Evolutionary conservation across 2,888 invertebrate species (phyloP).

Genomic region (Diarsia brunnea): DNA sequence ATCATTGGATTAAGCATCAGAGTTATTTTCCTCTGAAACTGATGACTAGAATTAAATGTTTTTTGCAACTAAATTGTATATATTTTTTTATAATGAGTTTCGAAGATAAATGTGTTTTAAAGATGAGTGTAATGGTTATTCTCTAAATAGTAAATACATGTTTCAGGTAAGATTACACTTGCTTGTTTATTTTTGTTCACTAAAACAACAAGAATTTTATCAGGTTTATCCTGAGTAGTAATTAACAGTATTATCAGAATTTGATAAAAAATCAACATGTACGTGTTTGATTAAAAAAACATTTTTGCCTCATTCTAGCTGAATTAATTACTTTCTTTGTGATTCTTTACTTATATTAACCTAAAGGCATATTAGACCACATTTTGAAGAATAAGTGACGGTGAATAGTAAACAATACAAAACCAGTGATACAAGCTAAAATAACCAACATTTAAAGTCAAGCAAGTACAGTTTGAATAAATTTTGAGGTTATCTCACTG

Average conservation of each 20-base stretch:
- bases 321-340: background rate
- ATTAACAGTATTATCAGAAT: background rate
- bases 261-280: background rate
- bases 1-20: slow-evolving; percentile 13
- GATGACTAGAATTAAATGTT: background rate
- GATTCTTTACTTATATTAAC: background rate
- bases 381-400: no score
- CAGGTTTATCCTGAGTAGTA: background rate
- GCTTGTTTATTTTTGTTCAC: no score
- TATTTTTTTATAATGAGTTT: background rate
- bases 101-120: background rate
- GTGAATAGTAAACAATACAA: no score
- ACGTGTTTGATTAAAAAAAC: background rate
- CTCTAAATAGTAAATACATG: background rate
- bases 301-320: background rate
- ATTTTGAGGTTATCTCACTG: no score
- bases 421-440: no score
- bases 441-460: no score
- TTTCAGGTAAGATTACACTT: background rate
- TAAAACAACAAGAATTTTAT: background rate
- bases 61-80: slow-evolving; percentile 4
- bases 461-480: no score
- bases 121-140: background rate
- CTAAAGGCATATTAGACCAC: no score
- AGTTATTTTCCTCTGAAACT: background rate